Evolutionary conservation across 2,113 vertebrate species (phyloP).

Genomic region (Balaenoptera acutorostrata): DNA sequence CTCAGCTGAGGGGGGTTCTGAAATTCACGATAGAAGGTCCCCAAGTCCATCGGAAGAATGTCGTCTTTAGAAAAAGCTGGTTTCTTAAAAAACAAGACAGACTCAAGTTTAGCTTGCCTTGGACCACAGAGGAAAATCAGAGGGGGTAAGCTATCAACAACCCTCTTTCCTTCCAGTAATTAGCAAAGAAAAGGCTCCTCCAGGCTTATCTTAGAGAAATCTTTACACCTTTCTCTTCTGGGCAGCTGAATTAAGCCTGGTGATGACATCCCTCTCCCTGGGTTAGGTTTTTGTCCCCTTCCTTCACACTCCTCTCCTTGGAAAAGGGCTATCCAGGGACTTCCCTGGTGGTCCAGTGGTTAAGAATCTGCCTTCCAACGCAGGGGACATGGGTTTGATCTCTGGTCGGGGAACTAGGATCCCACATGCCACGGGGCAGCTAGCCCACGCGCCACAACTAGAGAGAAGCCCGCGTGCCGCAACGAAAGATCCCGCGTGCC

Average conservation of each 20-base stretch:
- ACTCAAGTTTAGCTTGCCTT: constrained; percentile 32
- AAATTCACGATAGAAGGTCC: constrained; percentile 98
- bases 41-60: constrained; percentile 96
- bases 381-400: no score
- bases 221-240: neutral
- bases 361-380: no score
- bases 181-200: neutral
- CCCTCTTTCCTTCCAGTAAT: neutral
- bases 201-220: neutral
- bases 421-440: no score
- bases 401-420: no score
- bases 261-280: neutral
- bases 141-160: neutral
- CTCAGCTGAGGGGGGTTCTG: constrained; percentile 98
- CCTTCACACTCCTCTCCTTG: neutral
- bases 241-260: neutral
- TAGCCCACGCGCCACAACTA: no score
- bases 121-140: neutral
- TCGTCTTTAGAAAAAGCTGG: constrained; percentile 99
- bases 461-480: no score
- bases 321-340: neutral
- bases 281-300: neutral
- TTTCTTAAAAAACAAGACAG: constrained; percentile 82
- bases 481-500: no score
- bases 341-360: no score